A percentile compares a stretch with the other conserved stretches of the same genome.
These are phyloP conservation scores for Lepilemur ruficaudatus DNA, from an alignment of 2,797 vertebrate species.

Conservation along the genomic window DNA sequence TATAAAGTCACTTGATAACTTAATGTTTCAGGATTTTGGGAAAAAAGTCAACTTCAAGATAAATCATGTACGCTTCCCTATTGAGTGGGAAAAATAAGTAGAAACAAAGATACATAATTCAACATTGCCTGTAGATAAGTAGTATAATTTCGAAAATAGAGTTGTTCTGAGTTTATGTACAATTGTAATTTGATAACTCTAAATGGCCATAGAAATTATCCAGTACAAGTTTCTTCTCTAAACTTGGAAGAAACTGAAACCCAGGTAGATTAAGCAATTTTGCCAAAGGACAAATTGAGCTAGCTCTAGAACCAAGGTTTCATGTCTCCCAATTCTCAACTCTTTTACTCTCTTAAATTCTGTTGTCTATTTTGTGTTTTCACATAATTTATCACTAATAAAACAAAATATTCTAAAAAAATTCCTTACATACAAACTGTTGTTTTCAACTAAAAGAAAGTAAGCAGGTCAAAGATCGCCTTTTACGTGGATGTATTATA, in stretches of 20 bases:
- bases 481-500: background rate
- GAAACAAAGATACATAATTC: background rate
- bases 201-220: background rate
- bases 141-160: background rate
- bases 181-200: background rate
- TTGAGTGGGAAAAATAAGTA: background rate
- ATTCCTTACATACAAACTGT: background rate
- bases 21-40: background rate
- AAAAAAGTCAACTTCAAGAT: background rate
- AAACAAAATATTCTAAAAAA: background rate
- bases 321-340: background rate
- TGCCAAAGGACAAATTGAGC: background rate
- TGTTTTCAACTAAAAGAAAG: background rate
- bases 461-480: background rate
- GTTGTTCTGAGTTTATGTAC: background rate
- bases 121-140: background rate
- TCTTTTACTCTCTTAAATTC: background rate
- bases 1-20: background rate
- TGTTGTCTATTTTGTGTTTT: background rate
- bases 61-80: background rate
- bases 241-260: background rate
- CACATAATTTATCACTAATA: background rate
- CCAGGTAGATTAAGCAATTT: background rate
- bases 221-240: background rate
- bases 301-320: background rate